Conservation (phyloP, 2,888 invertebrate genomes). For the Sympetrum striolatum region DNA sequence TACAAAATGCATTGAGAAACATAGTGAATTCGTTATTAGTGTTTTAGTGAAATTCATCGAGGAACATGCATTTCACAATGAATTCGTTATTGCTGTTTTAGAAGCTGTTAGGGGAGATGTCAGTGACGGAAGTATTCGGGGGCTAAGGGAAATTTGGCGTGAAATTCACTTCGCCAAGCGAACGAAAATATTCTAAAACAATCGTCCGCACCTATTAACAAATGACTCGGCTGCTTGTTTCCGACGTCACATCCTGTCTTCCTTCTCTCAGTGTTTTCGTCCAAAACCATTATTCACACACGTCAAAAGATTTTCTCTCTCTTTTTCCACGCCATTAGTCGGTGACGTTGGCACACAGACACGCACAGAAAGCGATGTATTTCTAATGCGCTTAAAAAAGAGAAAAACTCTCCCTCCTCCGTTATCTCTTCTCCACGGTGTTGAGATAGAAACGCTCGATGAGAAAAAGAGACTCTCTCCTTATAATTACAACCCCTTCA, state of each 20-base stretch:
- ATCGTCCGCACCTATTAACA: conserved; percentile 3
- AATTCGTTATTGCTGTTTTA: no score
- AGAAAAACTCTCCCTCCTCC: neutral
- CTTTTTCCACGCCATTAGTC: neutral
- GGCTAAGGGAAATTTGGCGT: neutral
- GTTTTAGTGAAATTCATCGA: no score
- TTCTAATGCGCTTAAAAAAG: neutral
- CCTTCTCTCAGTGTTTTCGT: neutral
- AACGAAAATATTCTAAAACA: neutral
- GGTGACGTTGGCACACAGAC: neutral
- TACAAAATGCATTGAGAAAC: no score
- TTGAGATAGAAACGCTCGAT: neutral
- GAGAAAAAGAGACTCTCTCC: neutral
- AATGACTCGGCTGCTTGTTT: conserved; percentile 1
- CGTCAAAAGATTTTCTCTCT: neutral
- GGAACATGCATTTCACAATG: no score
- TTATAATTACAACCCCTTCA: neutral
- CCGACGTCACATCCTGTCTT: neutral
- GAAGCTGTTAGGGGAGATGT: no score
- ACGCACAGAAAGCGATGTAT: neutral
- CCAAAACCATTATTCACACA: neutral
- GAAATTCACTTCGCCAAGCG: neutral
- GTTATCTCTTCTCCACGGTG: neutral
- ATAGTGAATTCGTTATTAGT: no score
- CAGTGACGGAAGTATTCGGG: no score